phyloP scores from a whole-genome alignment of 2,888 invertebrate genomes.

The Yponomeuta malinellus region DNA sequence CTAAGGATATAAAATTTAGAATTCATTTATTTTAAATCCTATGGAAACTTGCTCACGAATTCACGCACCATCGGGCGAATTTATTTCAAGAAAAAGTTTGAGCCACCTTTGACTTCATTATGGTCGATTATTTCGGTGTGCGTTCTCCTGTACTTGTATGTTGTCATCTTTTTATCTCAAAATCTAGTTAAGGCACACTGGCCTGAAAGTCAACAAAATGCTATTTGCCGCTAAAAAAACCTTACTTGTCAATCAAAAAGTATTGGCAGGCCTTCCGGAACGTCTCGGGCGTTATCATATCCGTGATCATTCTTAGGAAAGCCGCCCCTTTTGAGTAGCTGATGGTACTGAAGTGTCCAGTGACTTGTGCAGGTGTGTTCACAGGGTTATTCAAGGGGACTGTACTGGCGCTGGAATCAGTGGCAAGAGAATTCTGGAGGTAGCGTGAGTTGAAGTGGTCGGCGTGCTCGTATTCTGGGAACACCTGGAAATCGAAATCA shows the following conservation, averaged over 20 bases:
- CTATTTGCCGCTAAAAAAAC: background rate
- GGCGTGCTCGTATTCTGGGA: constrained; percentile 77
- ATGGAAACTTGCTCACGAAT: background rate
- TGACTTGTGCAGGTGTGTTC: constrained; percentile 77
- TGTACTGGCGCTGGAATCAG: constrained; percentile 49
- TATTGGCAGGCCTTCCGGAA: constrained; percentile 44
- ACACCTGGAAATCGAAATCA: constrained; percentile 68
- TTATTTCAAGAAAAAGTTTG: no score
- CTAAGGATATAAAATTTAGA: background rate
- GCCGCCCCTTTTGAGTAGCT: constrained; percentile 80
- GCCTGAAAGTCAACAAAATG: no score
- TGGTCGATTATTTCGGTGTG: no score
- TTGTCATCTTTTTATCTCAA: no score
- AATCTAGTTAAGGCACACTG: no score
- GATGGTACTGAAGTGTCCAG: constrained; percentile 79
- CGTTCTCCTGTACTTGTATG: no score
- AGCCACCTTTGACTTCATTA: no score
- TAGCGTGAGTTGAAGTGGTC: constrained; percentile 85
- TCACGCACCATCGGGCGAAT: background rate
- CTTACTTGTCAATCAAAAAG: constrained; percentile 70
- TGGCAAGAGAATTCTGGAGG: constrained; percentile 77
- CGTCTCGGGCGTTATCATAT: constrained; percentile 52
- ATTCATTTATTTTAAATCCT: background rate
- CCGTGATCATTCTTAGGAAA: constrained; percentile 56
- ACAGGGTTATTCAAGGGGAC: constrained; percentile 78